Evolutionary conservation across 2,888 invertebrate genomes (phyloP), one percentile per base, ranked within the genome.

Genomic region (Geophilus truncorum): DNA sequence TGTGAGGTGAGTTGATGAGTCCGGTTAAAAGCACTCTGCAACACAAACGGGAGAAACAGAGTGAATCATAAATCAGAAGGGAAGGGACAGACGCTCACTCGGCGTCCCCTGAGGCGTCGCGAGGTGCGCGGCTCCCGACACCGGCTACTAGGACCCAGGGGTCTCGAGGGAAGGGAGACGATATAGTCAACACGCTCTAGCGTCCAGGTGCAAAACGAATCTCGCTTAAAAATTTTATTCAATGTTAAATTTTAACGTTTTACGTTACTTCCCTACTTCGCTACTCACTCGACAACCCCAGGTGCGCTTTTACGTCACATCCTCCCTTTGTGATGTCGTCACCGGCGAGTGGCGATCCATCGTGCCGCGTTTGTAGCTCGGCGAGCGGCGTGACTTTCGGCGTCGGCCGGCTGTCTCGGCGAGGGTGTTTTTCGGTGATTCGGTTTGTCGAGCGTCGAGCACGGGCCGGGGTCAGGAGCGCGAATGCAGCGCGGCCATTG

Each of bases 401-500:
- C 7, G 21, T 15, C 18, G 51, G 2, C 3, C 51, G 51, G 51
- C 18, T n/a, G 21, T 51, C 51, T 32, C 32, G 32, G 9, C 32
- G 32, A 6, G 5, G 45, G 45, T 45, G 45, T n/a, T n/a, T n/a
- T n/a, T n/a, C n/a, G n/a, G n/a, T 4, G 57, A 0, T 62, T 34
- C 40, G 40, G 40, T 40, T 34, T 34, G 34, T n/a, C n/a, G n/a
- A n/a, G 40, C 15, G 40, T 40, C 12, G 10, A 40, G n/a, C 40
- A n/a, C 0, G 12, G 40, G 40, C 40, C 40, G 10, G 15, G 18
- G 51, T 15, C 18, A 21, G 18, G n/a, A 21, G 18, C 18, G 7
- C n/a, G 18, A n/a, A n/a, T n/a, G 15, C 40, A 40, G 40, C 40
- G 51, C 78, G 51, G 78, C 78, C 78, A 78, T 78, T 78, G 78